phyloP scores from a whole-genome alignment of 37 sponge, comb jelly and placozoan genomes.

The Mnemiopsis leidyi region DNA sequence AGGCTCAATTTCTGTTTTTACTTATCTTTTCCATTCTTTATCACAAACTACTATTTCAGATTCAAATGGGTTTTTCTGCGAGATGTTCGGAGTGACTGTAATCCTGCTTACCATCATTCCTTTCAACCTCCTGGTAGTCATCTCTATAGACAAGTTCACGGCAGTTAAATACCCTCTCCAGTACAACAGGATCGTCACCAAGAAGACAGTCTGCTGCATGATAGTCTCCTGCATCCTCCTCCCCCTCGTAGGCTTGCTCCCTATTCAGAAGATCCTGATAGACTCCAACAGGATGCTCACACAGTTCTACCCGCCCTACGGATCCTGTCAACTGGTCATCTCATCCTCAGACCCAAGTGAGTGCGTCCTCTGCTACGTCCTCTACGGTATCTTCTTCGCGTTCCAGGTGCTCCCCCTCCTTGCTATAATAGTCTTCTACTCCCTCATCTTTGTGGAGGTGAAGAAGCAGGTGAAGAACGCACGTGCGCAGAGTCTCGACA shows the following conservation, averaged over 20 bases:
- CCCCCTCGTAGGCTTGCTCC: background rate
- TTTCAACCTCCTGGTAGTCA: conserved; percentile 50
- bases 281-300: background rate
- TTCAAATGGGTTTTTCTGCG: conserved; percentile 4
- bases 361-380: conserved; percentile 40
- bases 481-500: background rate
- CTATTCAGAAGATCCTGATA: conserved; percentile 8
- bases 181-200: conserved; percentile 43
- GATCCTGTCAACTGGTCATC: background rate
- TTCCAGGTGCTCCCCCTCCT: conserved; percentile 32
- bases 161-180: conserved; percentile 36
- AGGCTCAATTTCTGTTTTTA: too few species aligned
- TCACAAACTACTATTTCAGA: too few species aligned
- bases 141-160: conserved; percentile 42
- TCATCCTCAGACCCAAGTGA: background rate
- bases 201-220: conserved; percentile 2
- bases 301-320: conserved; percentile 11
- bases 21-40: too few species aligned
- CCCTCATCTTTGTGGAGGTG: conserved; percentile 44
- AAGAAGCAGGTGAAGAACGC: conserved; percentile 47
- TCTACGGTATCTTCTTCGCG: conserved; percentile 17
- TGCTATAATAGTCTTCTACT: conserved; percentile 28
- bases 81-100: background rate
- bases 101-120: conserved; percentile 22
- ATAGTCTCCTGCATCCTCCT: background rate